Evolutionary conservation across 2,888 invertebrate species (phyloP).

Genomic region (Julus scanicus): DNA sequence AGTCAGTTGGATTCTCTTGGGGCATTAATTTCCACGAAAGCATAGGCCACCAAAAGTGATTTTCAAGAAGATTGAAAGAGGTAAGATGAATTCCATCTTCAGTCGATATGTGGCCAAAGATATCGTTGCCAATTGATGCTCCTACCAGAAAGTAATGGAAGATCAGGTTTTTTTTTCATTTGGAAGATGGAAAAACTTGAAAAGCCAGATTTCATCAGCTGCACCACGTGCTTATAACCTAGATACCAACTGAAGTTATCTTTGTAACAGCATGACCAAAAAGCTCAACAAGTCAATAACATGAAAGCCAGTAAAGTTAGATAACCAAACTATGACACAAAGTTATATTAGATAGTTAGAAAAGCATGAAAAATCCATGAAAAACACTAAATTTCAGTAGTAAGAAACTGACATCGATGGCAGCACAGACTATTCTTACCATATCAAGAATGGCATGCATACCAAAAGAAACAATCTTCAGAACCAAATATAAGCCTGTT

Average conservation of each 20-base stretch:
- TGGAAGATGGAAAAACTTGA: neutral
- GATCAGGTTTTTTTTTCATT: neutral
- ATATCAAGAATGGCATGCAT: too few relatives aligned
- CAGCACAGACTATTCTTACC: too few relatives aligned
- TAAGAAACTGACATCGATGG: too few relatives aligned
- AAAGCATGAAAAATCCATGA: too few relatives aligned
- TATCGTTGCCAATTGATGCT: neutral
- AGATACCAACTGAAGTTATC: neutral
- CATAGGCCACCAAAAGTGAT: neutral
- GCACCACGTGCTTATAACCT: neutral
- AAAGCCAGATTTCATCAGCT: neutral
- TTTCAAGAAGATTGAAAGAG: constrained; percentile 18
- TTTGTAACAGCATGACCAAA: neutral
- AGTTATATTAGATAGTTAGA: too few relatives aligned
- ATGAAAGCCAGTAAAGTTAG: too few relatives aligned
- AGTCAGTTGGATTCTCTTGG: neutral
- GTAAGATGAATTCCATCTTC: neutral
- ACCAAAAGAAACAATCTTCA: too few relatives aligned
- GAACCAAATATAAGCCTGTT: too few relatives aligned
- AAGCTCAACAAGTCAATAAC: neutral
- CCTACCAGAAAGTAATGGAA: neutral
- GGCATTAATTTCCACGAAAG: neutral
- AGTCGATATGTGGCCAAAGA: neutral
- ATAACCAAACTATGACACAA: too few relatives aligned
- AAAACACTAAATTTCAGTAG: too few relatives aligned